Base-by-base conservation (phyloP, 2,113 vertebrate species). In the Telmatochromis sp. region DNA sequence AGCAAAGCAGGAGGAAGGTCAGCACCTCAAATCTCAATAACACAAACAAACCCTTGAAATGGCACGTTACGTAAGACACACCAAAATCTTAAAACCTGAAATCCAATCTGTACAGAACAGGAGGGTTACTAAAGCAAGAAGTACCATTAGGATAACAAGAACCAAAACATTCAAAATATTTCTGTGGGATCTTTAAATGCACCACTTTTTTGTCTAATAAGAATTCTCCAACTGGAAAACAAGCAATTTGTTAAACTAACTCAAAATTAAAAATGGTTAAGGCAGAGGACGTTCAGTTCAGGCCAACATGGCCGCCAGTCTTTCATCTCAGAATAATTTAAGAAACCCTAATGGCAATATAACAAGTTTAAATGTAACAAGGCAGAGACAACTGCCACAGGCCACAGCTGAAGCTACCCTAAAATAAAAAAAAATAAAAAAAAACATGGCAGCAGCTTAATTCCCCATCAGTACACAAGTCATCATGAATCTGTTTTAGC, bases 1-100 rank as follows among this genome's bases (percentile, higher is more conserved):
- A 99, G 93, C 98, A 98, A 88, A 99, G 96, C 91, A 99, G 95
- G 91, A 99, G 97, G 93, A 99, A 99, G 84, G 98, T 98, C 97
- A 99, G 95, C 78, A 99, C 98, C 96, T 99, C 98, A 95, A 99
- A 99, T 93, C 98, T 99, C 57, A 80, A 90, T 33, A 79, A 68
- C 47, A 89, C 87, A 94, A 91, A 89, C 47, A 86, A 51, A 84
- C 40, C 21, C 35, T 81, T 84, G 40, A 86, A 84, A 88, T 10
- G 31, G 7, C n/a, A 33, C 0, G 2, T 60, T 60, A 49, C 2
- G 6, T 13, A 42, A 54, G 4, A 78, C 4, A 31, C 45, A 49
- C 8, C 28, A 17, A 73, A 10, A 58, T 55, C 17, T n/a, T 2
- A 45, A 8, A 83, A 81, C 15, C 31, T 26, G 6, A 82, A 78